Evolutionary conservation across 1,140 invertebrate species (phyloP).

Genomic region (Hypothenemus hampei): DNA sequence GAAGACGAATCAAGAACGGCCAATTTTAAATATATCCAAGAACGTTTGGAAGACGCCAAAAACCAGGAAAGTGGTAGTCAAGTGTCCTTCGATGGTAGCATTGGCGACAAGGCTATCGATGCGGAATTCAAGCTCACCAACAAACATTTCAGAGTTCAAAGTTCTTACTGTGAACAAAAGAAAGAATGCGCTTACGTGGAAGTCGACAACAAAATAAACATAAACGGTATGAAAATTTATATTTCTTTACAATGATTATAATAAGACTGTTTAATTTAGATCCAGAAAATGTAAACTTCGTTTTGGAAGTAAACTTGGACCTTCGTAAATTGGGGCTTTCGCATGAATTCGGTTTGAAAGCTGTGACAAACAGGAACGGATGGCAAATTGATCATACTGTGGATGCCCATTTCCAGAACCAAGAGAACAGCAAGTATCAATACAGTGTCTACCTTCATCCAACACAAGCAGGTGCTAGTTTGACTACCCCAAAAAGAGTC

Average conservation of each 20-base stretch:
- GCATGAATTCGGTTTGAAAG: slow-evolving; percentile 64
- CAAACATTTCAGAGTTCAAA: slow-evolving; percentile 61
- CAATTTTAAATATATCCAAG: slow-evolving; percentile 66
- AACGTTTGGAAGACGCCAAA: slow-evolving; percentile 53
- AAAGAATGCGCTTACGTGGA: slow-evolving; percentile 70
- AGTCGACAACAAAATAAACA: slow-evolving; percentile 55
- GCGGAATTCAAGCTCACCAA: slow-evolving; percentile 64
- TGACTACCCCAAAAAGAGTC: slow-evolving; percentile 61
- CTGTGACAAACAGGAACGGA: slow-evolving; percentile 54
- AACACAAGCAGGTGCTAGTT: slow-evolving; percentile 51
- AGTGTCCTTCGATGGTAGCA: slow-evolving; percentile 50
- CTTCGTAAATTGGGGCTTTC: slow-evolving; percentile 64
- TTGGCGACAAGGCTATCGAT: slow-evolving; percentile 53
- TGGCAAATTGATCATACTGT: slow-evolving; percentile 57
- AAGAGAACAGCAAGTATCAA: slow-evolving; percentile 64
- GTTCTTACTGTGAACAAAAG: slow-evolving; percentile 69
- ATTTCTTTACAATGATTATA: slow-evolving; percentile 8
- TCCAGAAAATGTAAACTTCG: slow-evolving; percentile 47
- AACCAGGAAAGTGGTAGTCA: slow-evolving; percentile 60
- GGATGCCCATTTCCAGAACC: slow-evolving; percentile 62
- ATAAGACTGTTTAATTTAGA: slow-evolving; percentile 23
- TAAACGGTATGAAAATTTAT: slow-evolving; percentile 46
- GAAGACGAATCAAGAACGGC: slow-evolving; percentile 60
- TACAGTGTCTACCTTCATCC: slow-evolving; percentile 60
- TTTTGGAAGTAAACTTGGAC: slow-evolving; percentile 57